Evolutionary conservation across 2,113 vertebrate species (phyloP).

Genomic region (Channa maculata): DNA sequence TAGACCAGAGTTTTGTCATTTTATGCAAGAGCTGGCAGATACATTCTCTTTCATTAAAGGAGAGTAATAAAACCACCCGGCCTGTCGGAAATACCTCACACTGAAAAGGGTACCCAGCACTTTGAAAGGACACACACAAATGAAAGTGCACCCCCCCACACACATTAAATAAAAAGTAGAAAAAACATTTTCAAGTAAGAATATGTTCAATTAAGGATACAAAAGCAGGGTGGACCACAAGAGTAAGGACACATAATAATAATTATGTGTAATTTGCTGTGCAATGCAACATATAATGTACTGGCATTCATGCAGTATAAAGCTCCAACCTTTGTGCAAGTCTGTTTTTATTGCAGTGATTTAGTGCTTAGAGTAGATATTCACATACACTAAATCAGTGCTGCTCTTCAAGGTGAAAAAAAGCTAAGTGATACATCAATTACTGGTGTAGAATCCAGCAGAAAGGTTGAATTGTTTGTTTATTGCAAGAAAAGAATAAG

Average conservation of each 20-base stretch:
- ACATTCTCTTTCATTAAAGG: conserved; percentile 32
- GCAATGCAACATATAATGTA: background rate
- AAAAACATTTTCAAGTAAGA: background rate
- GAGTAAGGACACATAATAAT: too few species aligned
- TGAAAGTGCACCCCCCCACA: background rate
- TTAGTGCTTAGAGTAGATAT: background rate
- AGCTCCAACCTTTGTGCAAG: background rate
- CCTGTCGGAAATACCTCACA: conserved; percentile 27
- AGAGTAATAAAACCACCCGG: conserved; percentile 47
- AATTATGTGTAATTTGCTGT: background rate
- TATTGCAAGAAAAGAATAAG: background rate
- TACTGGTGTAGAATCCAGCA: background rate
- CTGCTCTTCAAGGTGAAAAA: conserved; percentile 1
- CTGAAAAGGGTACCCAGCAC: conserved; percentile 31
- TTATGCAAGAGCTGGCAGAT: conserved; percentile 43
- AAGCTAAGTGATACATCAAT: conserved; percentile 25
- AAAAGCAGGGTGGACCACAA: background rate
- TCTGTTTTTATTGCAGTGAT: conserved; percentile 10
- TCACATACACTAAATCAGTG: background rate
- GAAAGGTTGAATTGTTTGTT: background rate
- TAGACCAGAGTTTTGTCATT: conserved; percentile 42
- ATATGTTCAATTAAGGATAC: too few species aligned
- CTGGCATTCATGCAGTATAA: background rate
- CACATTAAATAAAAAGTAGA: background rate
- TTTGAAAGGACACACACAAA: conserved; percentile 33